phyloP scores from a whole-genome alignment of 2,888 invertebrate species.

The Adelphocoris suturalis region DNA sequence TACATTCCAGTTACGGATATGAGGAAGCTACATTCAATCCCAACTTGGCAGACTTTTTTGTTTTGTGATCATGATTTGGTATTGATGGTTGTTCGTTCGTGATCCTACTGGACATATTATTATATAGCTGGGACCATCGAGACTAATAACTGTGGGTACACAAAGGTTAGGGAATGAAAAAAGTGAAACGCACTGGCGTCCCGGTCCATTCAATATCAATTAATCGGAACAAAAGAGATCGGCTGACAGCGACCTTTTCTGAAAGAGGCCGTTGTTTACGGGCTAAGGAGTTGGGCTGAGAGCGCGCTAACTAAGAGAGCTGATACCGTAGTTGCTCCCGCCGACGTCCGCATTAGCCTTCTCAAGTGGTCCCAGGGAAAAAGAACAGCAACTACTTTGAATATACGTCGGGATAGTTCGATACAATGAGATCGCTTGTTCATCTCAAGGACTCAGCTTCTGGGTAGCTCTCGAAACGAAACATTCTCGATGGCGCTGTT shows the following conservation, averaged over 20 bases:
- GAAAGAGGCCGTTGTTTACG: conserved; percentile 26
- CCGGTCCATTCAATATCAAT: background rate
- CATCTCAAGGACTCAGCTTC: conserved; percentile 1
- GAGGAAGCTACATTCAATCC: too few species aligned
- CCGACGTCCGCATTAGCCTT: conserved; percentile 28
- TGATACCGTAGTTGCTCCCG: background rate
- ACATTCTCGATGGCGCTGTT: background rate
- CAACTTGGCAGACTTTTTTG: too few species aligned
- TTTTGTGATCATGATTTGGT: too few species aligned
- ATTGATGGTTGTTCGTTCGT: too few species aligned
- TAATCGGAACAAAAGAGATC: conserved; percentile 20
- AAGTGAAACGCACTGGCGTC: background rate
- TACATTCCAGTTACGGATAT: too few species aligned
- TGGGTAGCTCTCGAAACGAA: background rate
- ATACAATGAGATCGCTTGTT: conserved; percentile 36
- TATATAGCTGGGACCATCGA: too few species aligned
- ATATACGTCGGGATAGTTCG: conserved; percentile 9
- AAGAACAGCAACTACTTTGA: conserved; percentile 36
- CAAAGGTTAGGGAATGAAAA: background rate
- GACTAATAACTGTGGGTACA: background rate
- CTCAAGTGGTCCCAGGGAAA: conserved; percentile 23
- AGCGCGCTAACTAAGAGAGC: conserved; percentile 31
- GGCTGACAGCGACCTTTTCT: conserved; percentile 3
- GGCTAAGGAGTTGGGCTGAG: conserved; percentile 20
- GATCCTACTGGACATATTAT: too few species aligned